Evolutionary conservation across 1,140 invertebrate species (phyloP).

Genomic region (Hypothenemus hampei): DNA sequence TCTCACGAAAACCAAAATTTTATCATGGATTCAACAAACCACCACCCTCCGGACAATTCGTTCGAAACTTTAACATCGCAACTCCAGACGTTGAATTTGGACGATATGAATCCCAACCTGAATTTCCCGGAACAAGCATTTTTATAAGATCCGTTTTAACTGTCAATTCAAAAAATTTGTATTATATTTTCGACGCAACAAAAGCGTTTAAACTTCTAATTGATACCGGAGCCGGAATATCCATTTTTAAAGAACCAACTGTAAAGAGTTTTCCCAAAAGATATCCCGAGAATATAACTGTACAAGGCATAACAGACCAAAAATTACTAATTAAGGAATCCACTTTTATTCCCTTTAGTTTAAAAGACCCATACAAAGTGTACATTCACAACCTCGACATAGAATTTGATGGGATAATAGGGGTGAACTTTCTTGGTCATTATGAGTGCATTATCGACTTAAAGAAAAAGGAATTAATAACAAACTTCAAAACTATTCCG

Average conservation of each 20-base stretch:
- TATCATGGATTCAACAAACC: neutral
- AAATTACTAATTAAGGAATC: conserved; percentile 10
- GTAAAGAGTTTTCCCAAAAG: conserved; percentile 8
- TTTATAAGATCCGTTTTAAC: neutral
- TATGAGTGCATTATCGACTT: conserved; percentile 10
- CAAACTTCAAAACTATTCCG: conserved; percentile 8
- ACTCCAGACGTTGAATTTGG: too few relatives aligned
- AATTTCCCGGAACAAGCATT: neutral
- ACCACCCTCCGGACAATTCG: neutral
- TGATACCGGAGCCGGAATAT: conserved; percentile 16
- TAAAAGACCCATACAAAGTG: conserved; percentile 12
- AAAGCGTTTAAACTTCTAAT: conserved; percentile 17
- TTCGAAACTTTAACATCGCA: neutral
- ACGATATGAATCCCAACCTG: neutral
- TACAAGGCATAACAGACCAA: conserved; percentile 12
- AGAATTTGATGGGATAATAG: conserved; percentile 18
- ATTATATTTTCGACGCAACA: conserved; percentile 16
- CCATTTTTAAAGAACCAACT: conserved; percentile 21
- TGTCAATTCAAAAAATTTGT: conserved; percentile 17
- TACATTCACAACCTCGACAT: conserved; percentile 17
- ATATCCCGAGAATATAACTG: conserved; percentile 7
- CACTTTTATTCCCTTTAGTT: conserved; percentile 9
- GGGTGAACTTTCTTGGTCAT: conserved; percentile 13
- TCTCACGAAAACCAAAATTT: neutral
- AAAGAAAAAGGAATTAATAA: conserved; percentile 11